Base-by-base conservation (phyloP, 2,113 vertebrate genomes). In the Corythaeola cristata region DNA sequence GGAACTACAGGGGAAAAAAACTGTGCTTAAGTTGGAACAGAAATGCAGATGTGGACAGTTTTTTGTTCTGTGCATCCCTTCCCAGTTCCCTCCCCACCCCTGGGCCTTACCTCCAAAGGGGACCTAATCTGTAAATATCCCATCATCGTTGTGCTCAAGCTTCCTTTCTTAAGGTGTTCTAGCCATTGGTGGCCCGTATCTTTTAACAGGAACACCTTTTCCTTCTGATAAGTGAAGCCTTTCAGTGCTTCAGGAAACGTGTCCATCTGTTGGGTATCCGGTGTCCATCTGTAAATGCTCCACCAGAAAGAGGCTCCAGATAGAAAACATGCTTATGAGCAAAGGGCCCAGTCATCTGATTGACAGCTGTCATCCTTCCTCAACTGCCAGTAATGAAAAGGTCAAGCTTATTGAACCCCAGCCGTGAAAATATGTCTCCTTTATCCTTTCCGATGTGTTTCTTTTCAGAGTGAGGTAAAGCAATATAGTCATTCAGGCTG, bases 391-490 rank as follows among this genome's bases (percentile, higher is more conserved):
- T 67, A 72, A 63, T 55, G 45, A 41, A 83, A 82, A 76, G 22
- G 37, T 85, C 62, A 83, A 45, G 72, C 67, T 88, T 44, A 50
- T 33, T 75, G 71, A 83, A 16, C 47, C 79, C 11, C 52, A 88
- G 66, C 87, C 33, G 8, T 62, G 71, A 56, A 90, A 66, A 53
- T 68, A 62, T 13, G 13, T 26, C 15, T 79, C 24, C 56, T 75
- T 94, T 85, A 23, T 75, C 21, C 47, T 79, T 52, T 49, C 59
- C 58, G 45, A 41, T 82, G 71, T 79, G 44, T 80, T 95, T 79
- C 49, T 89, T 85, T 30, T 62, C 37, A 18, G 66, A 85, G 52
- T 53, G 32, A 75, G 75, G 72, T 88, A 92, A 79, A 88, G 79
- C 58, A 66, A 9, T 23, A 33, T 44, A 30, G 59, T 81, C 60